A percentile compares a stretch with the other conserved stretches of the same genome.
phyloP scores from a whole-genome alignment of 2,888 invertebrate genomes.

The Gonocerus acuteangulatus region DNA sequence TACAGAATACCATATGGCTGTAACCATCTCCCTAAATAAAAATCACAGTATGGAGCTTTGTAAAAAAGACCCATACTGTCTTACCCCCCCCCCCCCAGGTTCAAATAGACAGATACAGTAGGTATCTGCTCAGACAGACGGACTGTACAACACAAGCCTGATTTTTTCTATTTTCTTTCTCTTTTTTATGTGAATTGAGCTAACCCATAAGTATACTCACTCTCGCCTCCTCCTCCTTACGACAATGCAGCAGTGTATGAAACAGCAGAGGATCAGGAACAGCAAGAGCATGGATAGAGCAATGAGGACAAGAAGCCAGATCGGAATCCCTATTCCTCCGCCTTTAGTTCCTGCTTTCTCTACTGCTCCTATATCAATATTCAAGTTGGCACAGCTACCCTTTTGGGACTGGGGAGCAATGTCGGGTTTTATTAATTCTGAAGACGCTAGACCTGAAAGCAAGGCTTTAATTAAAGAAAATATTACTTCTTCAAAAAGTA shows the following conservation, averaged over 20 bases:
- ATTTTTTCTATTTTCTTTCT: no score
- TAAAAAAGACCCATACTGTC: no score
- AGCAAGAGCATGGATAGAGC: not conserved
- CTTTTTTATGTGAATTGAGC: no score
- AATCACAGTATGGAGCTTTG: no score
- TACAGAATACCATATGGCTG: no score
- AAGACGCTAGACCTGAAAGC: constrained; percentile 11
- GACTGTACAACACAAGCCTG: no score
- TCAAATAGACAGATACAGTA: no score
- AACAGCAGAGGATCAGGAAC: not conserved
- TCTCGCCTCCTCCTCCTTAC: not conserved
- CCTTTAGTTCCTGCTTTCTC: not conserved
- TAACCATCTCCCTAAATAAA: no score
- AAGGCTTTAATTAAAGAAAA: not conserved
- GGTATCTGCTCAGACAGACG: no score
- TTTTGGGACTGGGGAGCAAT: not conserved
- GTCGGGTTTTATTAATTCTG: constrained; percentile 6
- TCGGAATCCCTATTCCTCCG: not conserved
- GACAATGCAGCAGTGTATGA: not conserved
- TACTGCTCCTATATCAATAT: not conserved
- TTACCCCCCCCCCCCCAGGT: no score
- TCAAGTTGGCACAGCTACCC: not conserved
- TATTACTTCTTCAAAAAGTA: no score
- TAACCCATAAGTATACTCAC: not conserved
- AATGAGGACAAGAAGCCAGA: not conserved